Evolutionary conservation across 2,797 vertebrate species (phyloP), one percentile per base, ranked within the genome.

Genomic region (Microctenopoma lineatum): DNA sequence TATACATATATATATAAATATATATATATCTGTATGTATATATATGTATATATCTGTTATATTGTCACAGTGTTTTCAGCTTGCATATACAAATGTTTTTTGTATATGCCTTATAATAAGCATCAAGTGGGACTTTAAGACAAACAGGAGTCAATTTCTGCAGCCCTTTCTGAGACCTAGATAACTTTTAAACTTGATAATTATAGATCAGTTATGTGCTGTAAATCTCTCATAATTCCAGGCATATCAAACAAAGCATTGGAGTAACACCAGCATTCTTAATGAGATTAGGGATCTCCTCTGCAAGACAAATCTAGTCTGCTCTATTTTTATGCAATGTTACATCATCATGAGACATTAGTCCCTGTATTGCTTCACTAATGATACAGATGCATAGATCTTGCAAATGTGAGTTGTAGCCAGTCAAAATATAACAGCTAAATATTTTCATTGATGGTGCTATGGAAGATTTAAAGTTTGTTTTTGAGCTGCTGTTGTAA

Each of bases 241-340:
- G 53, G 51, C 64, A 71, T 66, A 68, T 80, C 70, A 81, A 87
- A 83, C 69, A 84, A 84, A 81, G 73, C 70, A 67, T 66, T 84
- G 70, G 64, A 78, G 67, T 13, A 66, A 71, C 73, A 60, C 56
- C 83, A 79, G 75, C 57, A 44, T 79, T 77, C 45, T 54, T 83
- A 77, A 85, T 78, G 62, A 78, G 78, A 85, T 89, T 81, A 80
- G 66, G 64, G 50, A 74, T 77, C 54, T 80, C 64, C 34, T 75
- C 68, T 73, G 68, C 59, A 79, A 77, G 73, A 79, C 75, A 81
- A 66, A 77, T 75, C 75, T 73, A 60, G 63, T 60, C 57, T 77
- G 65, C 42, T 79, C 84, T 58, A 73, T 76, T 73, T 77, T 80
- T 75, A 34, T 53, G 36, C 83, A 45, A 10, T 53, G 42, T 78